Conservation (phyloP, 2,113 vertebrate species). For the Cryptomyrus ogoouensis region DNA sequence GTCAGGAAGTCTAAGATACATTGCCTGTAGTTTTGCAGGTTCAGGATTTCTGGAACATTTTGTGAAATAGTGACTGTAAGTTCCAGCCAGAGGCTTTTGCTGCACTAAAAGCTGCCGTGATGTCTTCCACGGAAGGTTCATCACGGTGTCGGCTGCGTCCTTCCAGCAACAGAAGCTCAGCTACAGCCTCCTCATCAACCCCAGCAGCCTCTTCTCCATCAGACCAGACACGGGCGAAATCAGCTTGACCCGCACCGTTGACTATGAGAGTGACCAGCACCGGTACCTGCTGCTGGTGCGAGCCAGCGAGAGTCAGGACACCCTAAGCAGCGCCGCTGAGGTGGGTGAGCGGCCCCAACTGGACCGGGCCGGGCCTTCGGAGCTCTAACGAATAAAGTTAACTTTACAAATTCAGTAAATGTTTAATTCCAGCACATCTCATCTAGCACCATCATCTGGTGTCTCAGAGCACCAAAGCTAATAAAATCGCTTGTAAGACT, state of each 20-base stretch:
- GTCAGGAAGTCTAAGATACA: slow-evolving; percentile 1
- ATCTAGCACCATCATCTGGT: not conserved
- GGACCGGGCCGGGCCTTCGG: too few relatives aligned
- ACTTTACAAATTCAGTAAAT: not conserved
- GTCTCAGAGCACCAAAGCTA: not conserved
- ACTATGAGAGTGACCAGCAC: slow-evolving; percentile 76
- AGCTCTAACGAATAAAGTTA: not conserved
- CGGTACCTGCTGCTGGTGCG: slow-evolving; percentile 70
- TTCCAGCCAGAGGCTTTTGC: not conserved
- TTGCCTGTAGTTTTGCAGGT: not conserved
- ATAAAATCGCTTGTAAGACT: not conserved
- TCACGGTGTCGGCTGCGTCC: slow-evolving; percentile 70
- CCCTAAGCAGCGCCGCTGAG: slow-evolving; percentile 72
- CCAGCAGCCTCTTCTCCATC: slow-evolving; percentile 74
- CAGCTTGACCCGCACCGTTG: slow-evolving; percentile 66
- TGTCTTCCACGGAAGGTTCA: slow-evolving; percentile 50
- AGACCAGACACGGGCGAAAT: slow-evolving; percentile 63
- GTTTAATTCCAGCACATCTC: not conserved
- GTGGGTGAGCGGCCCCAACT: slow-evolving; percentile 38
- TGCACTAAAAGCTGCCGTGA: not conserved
- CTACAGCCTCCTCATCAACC: slow-evolving; percentile 79
- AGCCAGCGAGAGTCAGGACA: slow-evolving; percentile 64
- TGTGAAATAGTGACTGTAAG: not conserved
- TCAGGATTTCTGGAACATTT: not conserved
- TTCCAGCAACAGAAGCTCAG: slow-evolving; percentile 74